Evolutionary conservation across 2,113 vertebrate species (phyloP).

Genomic region (Halcyon senegalensis): DNA sequence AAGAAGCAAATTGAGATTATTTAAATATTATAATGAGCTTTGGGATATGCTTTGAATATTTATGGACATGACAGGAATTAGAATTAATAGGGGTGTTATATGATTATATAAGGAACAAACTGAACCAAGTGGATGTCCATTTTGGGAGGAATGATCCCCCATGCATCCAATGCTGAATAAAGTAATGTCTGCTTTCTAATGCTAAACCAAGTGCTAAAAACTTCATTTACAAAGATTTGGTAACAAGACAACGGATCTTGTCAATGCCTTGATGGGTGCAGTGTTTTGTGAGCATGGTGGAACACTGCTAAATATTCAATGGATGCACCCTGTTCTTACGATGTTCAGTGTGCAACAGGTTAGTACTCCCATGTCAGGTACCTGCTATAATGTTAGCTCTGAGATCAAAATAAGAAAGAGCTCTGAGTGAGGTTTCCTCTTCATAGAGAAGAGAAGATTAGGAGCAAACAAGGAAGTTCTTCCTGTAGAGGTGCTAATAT

Average conservation of each 20-base stretch:
- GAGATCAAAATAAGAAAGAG: background rate
- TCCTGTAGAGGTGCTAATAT: background rate
- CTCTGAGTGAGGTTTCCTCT: background rate
- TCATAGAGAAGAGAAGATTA: background rate
- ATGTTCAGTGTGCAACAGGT: background rate
- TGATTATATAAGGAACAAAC: too few relatives aligned
- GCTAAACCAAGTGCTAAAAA: too few relatives aligned
- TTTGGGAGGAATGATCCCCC: too few relatives aligned
- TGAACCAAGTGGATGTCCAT: too few relatives aligned
- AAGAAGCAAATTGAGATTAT: too few relatives aligned
- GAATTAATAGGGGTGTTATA: too few relatives aligned
- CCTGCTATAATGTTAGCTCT: background rate
- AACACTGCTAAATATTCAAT: background rate
- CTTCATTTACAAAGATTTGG: too few relatives aligned
- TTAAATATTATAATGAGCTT: too few relatives aligned
- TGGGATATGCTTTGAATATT: background rate
- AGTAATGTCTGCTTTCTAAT: too few relatives aligned
- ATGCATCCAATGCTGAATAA: too few relatives aligned
- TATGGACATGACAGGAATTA: too few relatives aligned
- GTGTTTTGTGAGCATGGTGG: background rate
- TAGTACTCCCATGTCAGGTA: background rate
- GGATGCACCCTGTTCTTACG: background rate
- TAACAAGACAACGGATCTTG: background rate
- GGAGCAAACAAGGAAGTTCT: background rate
- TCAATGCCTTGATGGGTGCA: background rate